Conservation (phyloP, 2,888 invertebrate species). For the Creontiades dilutus region DNA sequence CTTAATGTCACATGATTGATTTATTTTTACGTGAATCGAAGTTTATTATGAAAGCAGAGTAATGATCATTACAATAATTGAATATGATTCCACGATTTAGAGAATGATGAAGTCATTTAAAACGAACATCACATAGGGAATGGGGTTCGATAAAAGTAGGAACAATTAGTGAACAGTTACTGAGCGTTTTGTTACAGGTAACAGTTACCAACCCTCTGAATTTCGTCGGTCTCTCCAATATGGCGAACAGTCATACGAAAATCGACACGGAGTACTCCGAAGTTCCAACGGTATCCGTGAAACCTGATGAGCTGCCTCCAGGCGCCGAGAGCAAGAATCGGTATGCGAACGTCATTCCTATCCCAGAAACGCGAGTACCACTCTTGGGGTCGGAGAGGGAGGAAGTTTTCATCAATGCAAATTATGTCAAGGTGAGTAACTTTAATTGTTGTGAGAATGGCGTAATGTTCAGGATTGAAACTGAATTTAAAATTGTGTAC, state of each 20-base stretch:
- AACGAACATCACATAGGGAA: too few species aligned
- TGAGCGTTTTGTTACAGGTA: conserved; percentile 78
- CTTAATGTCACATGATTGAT: too few species aligned
- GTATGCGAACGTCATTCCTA: conserved; percentile 96
- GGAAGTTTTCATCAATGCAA: conserved; percentile 95
- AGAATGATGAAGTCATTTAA: too few species aligned
- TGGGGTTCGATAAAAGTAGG: not conserved
- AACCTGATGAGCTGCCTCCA: conserved; percentile 89
- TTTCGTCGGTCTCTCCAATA: conserved; percentile 87
- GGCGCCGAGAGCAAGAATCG: conserved; percentile 95
- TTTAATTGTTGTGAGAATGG: not conserved
- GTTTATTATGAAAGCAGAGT: too few species aligned
- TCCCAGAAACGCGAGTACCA: conserved; percentile 93
- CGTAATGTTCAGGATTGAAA: not conserved
- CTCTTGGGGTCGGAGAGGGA: conserved; percentile 86
- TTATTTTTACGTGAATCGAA: too few species aligned
- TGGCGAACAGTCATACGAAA: conserved; percentile 82
- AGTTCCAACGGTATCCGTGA: conserved; percentile 88
- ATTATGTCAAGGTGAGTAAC: conserved; percentile 88
- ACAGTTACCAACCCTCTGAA: conserved; percentile 88
- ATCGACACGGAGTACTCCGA: conserved; percentile 90
- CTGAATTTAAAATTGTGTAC: not conserved
- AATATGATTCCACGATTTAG: too few species aligned
- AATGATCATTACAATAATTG: too few species aligned
- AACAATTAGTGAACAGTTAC: not conserved